Evolutionary conservation across 2,888 invertebrate species (phyloP), one percentile per base, ranked within the genome.

Genomic region (Spialia ferax): DNA sequence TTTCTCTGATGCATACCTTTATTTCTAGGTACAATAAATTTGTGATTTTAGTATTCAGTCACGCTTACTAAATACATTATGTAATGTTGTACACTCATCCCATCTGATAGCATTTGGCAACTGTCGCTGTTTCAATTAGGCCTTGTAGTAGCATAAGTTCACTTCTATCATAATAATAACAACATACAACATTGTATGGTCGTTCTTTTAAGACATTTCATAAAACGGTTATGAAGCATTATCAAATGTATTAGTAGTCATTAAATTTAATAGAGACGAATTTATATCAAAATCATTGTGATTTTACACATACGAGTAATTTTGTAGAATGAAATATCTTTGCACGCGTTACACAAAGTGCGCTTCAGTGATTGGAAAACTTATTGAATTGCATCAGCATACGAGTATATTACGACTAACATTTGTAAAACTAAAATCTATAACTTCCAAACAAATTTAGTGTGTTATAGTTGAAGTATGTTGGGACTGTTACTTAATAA

Each of bases 61-160:
- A 66, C 52, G 54, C 66, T 45, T 60, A 63, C 38, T 66, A 54
- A 66, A 66, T 60, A 54, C 66, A 66, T 66, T 60, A 66, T 54
- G 54, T 66, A 60, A 66, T 66, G 54, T 59, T 38, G 38, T 60
- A 66, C 66, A 66, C 60, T 66, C 66, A 66, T 60, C 60, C 45
- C 60, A 61, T 55, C 45, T 66, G 66, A 66, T 61, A 66, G 20
- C 66, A 55, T 66, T 67, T 69, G 69, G 69, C 69, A 69, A 69
- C 32, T 62, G 66, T 67, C 59, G 15, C 48, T 0, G 68, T 54
- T 63, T 45, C 65, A 56, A 61, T 69, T 69, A 65, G 64, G 69
- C 69, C 65, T 61, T 61, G 64, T 32, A 32, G n/a, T 15, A 55
- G 45, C 54, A 66, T 60, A 66, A 66, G 66, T 60, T 65, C 42